Percentiles rank a stretch among this genome's conserved stretches.
phyloP scores from a whole-genome alignment of 2,888 invertebrate genomes.

The Strigamia crassipes region DNA sequence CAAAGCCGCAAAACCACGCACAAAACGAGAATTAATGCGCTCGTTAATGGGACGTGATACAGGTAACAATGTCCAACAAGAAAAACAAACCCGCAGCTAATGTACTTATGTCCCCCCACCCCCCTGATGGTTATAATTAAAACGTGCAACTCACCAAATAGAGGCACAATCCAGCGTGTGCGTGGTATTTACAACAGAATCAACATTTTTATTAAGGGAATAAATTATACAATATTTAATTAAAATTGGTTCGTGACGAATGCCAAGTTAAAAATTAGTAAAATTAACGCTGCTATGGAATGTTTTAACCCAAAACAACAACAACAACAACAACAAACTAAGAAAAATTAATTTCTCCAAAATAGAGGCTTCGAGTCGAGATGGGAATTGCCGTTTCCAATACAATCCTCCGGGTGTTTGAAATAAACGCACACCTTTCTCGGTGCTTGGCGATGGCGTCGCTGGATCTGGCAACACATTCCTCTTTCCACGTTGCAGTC shows the following conservation, averaged over 20 bases:
- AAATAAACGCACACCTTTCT: slow-evolving; percentile 91
- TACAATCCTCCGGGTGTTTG: slow-evolving; percentile 84
- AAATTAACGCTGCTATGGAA: too few species aligned
- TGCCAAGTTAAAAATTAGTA: too few species aligned
- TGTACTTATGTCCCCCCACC: too few species aligned
- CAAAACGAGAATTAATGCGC: too few species aligned
- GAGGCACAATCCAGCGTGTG: too few species aligned
- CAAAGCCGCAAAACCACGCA: too few species aligned
- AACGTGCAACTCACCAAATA: too few species aligned
- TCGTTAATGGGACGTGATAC: too few species aligned
- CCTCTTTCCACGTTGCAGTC: slow-evolving; percentile 85
- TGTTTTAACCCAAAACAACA: too few species aligned
- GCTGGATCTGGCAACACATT: slow-evolving; percentile 83
- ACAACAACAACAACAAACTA: neutral
- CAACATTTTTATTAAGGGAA: neutral
- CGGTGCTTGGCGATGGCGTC: slow-evolving; percentile 81
- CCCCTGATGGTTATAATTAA: too few species aligned
- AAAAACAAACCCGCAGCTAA: too few species aligned
- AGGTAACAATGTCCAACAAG: too few species aligned
- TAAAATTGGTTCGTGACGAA: neutral
- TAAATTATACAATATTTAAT: neutral
- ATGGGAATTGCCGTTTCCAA: slow-evolving; percentile 67
- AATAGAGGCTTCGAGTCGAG: neutral
- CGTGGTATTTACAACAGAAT: neutral
- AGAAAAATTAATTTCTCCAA: neutral